Evolutionary conservation across 2,113 vertebrate species (phyloP), one percentile per base, ranked within the genome.

Genomic region (Malurus melanocephalus): DNA sequence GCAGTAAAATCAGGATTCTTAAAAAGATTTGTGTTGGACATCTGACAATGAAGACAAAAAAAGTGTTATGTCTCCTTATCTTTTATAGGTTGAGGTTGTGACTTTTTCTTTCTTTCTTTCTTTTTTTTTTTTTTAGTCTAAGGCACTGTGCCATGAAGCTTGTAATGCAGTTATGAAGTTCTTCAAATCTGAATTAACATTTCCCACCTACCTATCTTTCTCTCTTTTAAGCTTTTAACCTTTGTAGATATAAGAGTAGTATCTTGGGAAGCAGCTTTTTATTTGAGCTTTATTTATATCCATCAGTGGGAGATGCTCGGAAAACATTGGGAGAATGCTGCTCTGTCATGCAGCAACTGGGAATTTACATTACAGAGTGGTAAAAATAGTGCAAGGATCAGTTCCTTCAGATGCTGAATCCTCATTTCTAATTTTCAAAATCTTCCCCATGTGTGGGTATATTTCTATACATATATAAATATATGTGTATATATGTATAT

Each of bases 281-380:
- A 77, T 92, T 93, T 95, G 52, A 94, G 83, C 52, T 94, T 92
- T 94, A 90, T 94, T 93, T 96, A 84, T 95, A 93, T 95, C 86
- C 1, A 6, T 94, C 66, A 93, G 95, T 95, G 92, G 90, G 95
- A 95, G 92, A 93, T 94, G 85, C 91, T 94, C 4, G 1, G 92
- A 87, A 95, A 95, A 90, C 59, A 87, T 72, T 55, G 87, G 85
- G 72, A 92, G 87, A 94, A 91, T 69, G 92, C 77, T 91, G 77
- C 88, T 89, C 80, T 84, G 90, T 92, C 90, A 92, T 94, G 90
- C 90, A 95, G 86, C 83, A 91, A 93, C 80, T 78, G 83, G 88
- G 74, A 90, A 93, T 93, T 93, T 91, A 91, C 80, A 84, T 94
- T 93, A 71, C 48, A 67, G 80, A 88, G 88, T 85, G 67, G 71